Evolutionary conservation across 2,888 invertebrate genomes (phyloP).

Genomic region (Napeogenes inachia): DNA sequence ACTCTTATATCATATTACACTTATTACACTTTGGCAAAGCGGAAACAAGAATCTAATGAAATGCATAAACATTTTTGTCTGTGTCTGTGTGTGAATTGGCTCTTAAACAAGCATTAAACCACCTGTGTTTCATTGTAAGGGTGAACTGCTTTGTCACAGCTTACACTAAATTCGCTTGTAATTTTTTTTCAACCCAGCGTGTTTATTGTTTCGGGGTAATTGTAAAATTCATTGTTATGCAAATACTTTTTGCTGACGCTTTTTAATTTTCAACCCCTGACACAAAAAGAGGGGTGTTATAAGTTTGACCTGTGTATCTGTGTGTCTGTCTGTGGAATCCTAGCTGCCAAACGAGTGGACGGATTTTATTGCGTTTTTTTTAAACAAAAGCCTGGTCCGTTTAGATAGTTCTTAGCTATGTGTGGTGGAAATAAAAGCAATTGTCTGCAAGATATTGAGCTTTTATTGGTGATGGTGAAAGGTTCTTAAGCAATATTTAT

Average conservation of each 20-base stretch:
- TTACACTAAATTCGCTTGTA: slow-evolving; percentile 49
- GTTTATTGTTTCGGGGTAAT: slow-evolving; percentile 58
- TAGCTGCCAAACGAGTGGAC: too few species aligned
- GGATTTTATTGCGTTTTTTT: too few species aligned
- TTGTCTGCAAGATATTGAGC: too few species aligned
- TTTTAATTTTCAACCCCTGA: not conserved
- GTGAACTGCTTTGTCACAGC: slow-evolving; percentile 35
- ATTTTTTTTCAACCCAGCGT: slow-evolving; percentile 44
- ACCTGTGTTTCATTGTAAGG: slow-evolving; percentile 52
- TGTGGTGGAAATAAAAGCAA: too few species aligned
- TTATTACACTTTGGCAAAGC: slow-evolving; percentile 39
- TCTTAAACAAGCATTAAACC: slow-evolving; percentile 65
- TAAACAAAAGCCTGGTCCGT: too few species aligned
- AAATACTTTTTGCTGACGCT: not conserved
- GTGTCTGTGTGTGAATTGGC: slow-evolving; percentile 53
- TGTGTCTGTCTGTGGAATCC: too few species aligned
- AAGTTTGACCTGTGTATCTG: too few species aligned
- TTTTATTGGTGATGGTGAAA: too few species aligned
- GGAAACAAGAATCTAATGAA: slow-evolving; percentile 40
- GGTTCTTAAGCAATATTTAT: too few species aligned
- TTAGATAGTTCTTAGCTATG: too few species aligned
- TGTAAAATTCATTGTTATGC: slow-evolving; percentile 35
- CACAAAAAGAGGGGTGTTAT: too few species aligned
- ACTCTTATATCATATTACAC: slow-evolving; percentile 33
- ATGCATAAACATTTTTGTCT: slow-evolving; percentile 45